These are phyloP conservation scores for Bradypus variegatus DNA, from an alignment of 2,797 vertebrate genomes.

Conservation along the genomic window DNA sequence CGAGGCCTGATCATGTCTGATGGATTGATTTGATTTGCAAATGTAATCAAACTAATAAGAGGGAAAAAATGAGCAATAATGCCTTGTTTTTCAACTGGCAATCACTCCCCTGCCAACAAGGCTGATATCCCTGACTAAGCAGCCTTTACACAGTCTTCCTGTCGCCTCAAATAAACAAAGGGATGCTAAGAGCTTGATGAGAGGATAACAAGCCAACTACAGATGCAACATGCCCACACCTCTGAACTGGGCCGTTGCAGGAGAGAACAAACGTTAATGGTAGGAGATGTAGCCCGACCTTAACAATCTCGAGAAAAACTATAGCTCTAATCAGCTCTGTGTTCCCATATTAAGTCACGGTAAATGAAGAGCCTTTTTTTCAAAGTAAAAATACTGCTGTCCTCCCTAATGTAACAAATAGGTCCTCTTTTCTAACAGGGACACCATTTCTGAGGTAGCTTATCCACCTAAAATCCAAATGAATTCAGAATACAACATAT, in stretches of 20 bases:
- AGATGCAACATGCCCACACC: constrained; percentile 62
- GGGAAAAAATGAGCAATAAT: constrained; percentile 95
- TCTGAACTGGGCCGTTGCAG: constrained; percentile 41
- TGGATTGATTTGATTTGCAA: constrained; percentile 99
- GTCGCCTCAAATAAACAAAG: constrained; percentile 82
- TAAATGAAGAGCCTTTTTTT: background rate
- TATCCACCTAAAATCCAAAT: background rate
- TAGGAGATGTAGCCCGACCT: background rate
- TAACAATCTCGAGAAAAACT: background rate
- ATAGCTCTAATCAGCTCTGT: rapidly evolving
- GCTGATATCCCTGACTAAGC: constrained; percentile 85
- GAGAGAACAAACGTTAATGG: constrained; percentile 19
- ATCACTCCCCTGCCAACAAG: constrained; percentile 87
- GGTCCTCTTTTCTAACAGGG: background rate
- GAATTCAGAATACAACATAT: background rate
- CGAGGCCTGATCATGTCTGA: constrained; percentile 93
- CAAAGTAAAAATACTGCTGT: background rate
- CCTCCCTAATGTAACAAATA: background rate
- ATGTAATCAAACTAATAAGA: constrained; percentile 99
- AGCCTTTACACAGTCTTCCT: constrained; percentile 79
- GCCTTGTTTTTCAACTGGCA: constrained; percentile 95
- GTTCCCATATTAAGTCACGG: too few relatives aligned
- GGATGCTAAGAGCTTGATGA: constrained; percentile 80
- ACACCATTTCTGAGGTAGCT: background rate
- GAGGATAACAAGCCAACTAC: constrained; percentile 76